A percentile compares a stretch with the other conserved stretches of the same genome.
Evolutionary conservation across 2,113 vertebrate species (phyloP).

Genomic region (Stigmatopora argus): DNA sequence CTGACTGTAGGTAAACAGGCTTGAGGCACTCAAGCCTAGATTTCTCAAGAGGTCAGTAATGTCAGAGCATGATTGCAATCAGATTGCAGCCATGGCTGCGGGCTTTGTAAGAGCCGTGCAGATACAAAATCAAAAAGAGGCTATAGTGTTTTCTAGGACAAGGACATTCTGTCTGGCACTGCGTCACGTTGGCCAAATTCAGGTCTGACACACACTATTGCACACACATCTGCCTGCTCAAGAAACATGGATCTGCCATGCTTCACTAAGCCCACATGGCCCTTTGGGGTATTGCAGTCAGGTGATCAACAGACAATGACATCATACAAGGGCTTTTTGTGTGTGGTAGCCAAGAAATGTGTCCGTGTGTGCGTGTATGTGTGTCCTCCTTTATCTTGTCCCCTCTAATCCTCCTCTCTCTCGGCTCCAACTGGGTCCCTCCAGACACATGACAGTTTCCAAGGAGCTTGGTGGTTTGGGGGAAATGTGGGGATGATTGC

Average conservation of each 20-base stretch:
- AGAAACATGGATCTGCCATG: constrained; percentile 50
- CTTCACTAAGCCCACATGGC: constrained; percentile 31
- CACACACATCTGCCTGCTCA: constrained; percentile 33
- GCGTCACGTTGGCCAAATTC: constrained; percentile 29
- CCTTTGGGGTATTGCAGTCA: constrained; percentile 41
- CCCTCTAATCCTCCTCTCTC: constrained; percentile 10
- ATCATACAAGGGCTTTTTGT: constrained; percentile 27
- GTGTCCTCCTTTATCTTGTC: constrained; percentile 1
- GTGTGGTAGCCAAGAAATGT: constrained; percentile 1
- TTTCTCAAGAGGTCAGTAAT: constrained; percentile 25
- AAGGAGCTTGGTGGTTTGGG: constrained; percentile 47
- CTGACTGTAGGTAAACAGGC: neutral
- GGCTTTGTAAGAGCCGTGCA: constrained; percentile 1
- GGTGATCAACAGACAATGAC: constrained; percentile 47
- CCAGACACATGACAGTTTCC: constrained; percentile 48
- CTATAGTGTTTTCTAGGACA: constrained; percentile 28
- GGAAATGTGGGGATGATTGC: constrained; percentile 58
- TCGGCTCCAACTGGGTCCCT: constrained; percentile 24
- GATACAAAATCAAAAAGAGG: neutral
- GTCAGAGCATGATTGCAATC: constrained; percentile 47
- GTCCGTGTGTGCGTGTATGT: constrained; percentile 4
- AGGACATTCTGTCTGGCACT: constrained; percentile 29
- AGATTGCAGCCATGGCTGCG: constrained; percentile 24
- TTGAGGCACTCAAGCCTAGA: neutral
- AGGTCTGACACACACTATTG: constrained; percentile 18